phyloP scores from a whole-genome alignment of 2,888 invertebrate genomes.

The Pollenia griseotomentosa region DNA sequence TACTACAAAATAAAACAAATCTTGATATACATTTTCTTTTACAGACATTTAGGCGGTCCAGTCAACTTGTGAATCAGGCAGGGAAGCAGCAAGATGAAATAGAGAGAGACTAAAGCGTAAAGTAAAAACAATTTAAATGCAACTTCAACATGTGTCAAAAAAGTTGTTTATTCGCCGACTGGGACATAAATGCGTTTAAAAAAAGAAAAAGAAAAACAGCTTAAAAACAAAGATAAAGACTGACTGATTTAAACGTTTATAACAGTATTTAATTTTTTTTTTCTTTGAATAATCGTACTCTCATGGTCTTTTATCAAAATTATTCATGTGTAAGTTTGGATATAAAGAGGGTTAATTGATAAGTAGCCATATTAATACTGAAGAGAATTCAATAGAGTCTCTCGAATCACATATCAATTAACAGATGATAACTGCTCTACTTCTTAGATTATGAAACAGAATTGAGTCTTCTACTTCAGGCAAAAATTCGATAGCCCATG shows the following conservation, averaged over 20 bases:
- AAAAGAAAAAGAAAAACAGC: neutral
- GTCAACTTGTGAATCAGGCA: neutral
- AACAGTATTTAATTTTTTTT: neutral
- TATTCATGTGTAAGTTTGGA: too few species aligned
- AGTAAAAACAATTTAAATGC: neutral
- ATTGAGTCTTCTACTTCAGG: too few species aligned
- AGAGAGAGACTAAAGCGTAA: neutral
- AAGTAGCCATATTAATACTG: neutral
- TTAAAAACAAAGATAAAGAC: neutral
- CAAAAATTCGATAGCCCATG: too few species aligned
- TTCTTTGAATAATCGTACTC: too few species aligned
- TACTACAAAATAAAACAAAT: slow-evolving; percentile 13
- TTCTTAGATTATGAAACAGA: too few species aligned
- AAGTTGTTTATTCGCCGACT: slow-evolving; percentile 9
- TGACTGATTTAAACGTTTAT: slow-evolving; percentile 42
- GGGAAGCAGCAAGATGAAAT: neutral
- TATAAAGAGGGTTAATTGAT: too few species aligned
- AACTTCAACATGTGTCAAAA: slow-evolving; percentile 8
- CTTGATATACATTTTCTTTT: slow-evolving; percentile 51
- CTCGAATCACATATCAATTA: too few species aligned
- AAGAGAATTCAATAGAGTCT: neutral
- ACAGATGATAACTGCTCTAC: too few species aligned
- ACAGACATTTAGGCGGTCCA: slow-evolving; percentile 40
- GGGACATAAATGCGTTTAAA: slow-evolving; percentile 1
- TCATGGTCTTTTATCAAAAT: too few species aligned